phyloP scores from a whole-genome alignment of 2,113 vertebrate species.

The Patagioenas fasciata region DNA sequence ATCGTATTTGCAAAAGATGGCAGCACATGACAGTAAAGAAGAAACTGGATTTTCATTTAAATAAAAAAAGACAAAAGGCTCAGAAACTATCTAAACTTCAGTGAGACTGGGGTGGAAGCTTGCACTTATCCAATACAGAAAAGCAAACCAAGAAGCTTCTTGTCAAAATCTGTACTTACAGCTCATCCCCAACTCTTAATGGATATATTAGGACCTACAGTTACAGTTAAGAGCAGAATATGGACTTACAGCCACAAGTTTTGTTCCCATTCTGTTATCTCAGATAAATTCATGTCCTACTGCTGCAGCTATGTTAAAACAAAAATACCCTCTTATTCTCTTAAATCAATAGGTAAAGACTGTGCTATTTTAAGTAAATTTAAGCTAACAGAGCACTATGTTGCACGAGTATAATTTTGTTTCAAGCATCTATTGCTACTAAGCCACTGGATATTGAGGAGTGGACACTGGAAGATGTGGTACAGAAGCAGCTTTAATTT shows the following conservation, averaged over 20 bases:
- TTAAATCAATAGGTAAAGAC: background rate
- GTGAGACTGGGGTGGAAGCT: background rate
- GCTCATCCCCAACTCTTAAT: background rate
- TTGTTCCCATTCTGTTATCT: background rate
- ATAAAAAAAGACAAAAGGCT: background rate
- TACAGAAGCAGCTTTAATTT: no score
- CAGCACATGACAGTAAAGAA: background rate
- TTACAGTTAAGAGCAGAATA: background rate
- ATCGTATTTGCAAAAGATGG: background rate
- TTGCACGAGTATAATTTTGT: background rate
- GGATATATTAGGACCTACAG: background rate
- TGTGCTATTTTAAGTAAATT: background rate
- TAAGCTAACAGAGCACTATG: background rate
- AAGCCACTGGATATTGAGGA: background rate
- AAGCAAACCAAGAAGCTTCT: background rate
- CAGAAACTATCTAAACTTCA: background rate
- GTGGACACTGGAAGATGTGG: no score
- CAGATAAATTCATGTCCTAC: background rate
- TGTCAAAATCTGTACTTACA: background rate
- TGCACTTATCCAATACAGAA: background rate
- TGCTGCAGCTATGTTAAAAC: background rate
- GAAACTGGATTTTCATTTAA: background rate
- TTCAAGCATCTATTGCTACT: background rate
- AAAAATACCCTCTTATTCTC: background rate
- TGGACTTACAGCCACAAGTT: background rate